A percentile compares a stretch with the other conserved stretches of the same genome.
phyloP scores from a whole-genome alignment of 2,797 vertebrate species.

The Falco columbarius region DNA sequence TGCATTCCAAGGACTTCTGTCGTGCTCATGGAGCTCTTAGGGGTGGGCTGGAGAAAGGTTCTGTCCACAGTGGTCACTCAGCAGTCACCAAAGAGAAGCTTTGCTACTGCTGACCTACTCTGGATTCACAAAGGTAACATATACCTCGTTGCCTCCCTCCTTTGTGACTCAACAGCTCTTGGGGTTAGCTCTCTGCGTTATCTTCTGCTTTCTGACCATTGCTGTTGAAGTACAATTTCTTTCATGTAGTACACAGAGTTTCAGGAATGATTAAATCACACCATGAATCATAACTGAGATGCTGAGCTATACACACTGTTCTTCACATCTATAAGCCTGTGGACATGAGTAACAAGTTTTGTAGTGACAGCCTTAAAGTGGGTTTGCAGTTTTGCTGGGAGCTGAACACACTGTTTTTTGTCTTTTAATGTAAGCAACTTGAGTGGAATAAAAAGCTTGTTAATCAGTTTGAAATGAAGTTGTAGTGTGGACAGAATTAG shows the following conservation, averaged over 20 bases:
- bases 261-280: conserved; percentile 13
- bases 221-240: not conserved
- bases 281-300: not conserved
- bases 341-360: not conserved
- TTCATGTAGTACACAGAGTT: not conserved
- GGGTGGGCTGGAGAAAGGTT: not conserved
- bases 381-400: not conserved
- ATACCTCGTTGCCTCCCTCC: not conserved
- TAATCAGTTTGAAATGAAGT: not conserved
- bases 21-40: not conserved
- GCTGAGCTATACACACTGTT: not conserved
- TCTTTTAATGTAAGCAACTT: not conserved
- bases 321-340: not conserved
- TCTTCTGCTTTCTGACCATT: not conserved
- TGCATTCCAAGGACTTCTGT: not conserved
- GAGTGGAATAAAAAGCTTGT: not conserved
- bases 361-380: not conserved
- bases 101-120: not conserved
- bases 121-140: fast-evolving
- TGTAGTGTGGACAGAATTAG: not conserved
- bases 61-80: not conserved
- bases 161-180: not conserved
- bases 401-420: not conserved
- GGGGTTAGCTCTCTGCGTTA: not conserved
- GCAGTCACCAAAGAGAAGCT: not conserved